phyloP scores from a whole-genome alignment of 2,113 vertebrate genomes.

The Varanus salvator region DNA sequence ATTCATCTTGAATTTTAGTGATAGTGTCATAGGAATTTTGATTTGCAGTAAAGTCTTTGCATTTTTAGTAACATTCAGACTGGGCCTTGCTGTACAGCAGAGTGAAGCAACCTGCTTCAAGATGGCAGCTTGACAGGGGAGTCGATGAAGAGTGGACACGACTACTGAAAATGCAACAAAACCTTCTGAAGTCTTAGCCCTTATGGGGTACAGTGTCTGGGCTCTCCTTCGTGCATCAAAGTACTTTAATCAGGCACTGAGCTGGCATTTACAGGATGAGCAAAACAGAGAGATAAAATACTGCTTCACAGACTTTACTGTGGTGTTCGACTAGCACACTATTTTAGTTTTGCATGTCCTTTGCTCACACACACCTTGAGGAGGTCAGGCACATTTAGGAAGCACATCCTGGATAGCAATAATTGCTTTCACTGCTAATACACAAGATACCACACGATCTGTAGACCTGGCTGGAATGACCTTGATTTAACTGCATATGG shows the following conservation, averaged over 20 bases:
- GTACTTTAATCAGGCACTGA: not conserved
- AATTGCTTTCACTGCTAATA: not conserved
- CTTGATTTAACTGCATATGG: conserved; percentile 10
- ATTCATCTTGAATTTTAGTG: conserved; percentile 14
- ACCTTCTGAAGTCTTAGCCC: not conserved
- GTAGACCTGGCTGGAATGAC: conserved; percentile 19
- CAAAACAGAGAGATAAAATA: not conserved
- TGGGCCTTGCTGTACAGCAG: not conserved
- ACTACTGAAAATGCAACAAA: not conserved
- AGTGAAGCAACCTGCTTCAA: not conserved
- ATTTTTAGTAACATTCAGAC: not conserved
- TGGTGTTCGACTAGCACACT: not conserved
- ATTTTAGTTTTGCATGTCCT: not conserved
- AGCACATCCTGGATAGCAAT: accelerated
- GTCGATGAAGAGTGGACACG: not conserved
- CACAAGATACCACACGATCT: not conserved
- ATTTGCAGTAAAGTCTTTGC: conserved; percentile 1
- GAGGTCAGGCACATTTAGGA: not conserved
- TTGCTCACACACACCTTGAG: not conserved
- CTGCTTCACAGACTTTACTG: not conserved
- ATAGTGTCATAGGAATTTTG: not conserved
- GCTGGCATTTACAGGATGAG: not conserved
- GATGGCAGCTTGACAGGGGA: not conserved
- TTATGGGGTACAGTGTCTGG: not conserved
- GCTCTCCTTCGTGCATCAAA: not conserved